A percentile compares a stretch with the other conserved stretches of the same genome.
Evolutionary conservation across 2,888 invertebrate species (phyloP).

Genomic region (Strigamia transsilvanica): DNA sequence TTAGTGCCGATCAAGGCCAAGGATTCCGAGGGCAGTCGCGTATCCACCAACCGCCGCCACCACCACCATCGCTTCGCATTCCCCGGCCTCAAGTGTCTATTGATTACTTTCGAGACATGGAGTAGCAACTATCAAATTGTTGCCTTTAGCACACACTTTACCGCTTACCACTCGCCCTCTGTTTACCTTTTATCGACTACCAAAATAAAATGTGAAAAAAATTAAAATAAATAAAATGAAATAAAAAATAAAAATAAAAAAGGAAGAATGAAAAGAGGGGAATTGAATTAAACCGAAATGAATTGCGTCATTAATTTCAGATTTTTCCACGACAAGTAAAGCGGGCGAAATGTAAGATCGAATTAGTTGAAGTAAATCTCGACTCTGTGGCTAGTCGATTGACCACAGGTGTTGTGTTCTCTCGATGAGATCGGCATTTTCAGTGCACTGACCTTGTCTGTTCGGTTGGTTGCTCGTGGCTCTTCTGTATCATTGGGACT

Average conservation of each 20-base stretch:
- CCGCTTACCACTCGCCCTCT: background rate
- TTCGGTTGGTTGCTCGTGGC: background rate
- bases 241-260: background rate
- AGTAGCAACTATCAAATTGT: background rate
- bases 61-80: background rate
- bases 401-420: constrained; percentile 46
- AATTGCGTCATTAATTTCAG: background rate
- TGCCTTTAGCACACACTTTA: background rate
- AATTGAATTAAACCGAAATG: background rate
- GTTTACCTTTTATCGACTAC: constrained; percentile 4
- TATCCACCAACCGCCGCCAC: constrained; percentile 13
- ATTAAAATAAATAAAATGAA: background rate
- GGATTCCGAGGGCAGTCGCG: constrained; percentile 41
- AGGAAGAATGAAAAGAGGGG: background rate
- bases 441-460: constrained; percentile 43
- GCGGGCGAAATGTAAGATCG: constrained; percentile 31
- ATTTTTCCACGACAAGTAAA: background rate
- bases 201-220: too few species aligned
- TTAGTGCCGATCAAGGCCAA: constrained; percentile 45
- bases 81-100: constrained; percentile 32
- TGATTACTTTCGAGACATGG: background rate
- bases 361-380: constrained; percentile 45
- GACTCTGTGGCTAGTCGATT: constrained; percentile 44
- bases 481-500: constrained; percentile 2
- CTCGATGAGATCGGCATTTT: constrained; percentile 23